A percentile compares a stretch with the other conserved stretches of the same genome.
phyloP scores from a whole-genome alignment of 2,797 vertebrate species.

The Bufotes viridis region DNA sequence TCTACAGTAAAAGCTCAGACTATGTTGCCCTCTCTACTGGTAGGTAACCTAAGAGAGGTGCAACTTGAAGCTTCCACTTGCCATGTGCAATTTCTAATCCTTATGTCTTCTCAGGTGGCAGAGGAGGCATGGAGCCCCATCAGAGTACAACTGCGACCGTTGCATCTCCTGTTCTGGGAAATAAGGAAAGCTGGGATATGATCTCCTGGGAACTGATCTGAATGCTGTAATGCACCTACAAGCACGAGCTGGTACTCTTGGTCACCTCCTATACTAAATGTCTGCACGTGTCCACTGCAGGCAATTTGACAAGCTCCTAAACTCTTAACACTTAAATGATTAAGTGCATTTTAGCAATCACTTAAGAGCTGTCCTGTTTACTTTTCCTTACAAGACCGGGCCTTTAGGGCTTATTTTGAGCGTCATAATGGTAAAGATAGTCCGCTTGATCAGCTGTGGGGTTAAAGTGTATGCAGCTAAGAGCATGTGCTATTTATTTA shows the following conservation, averaged over 20 bases:
- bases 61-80: no score
- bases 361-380: conserved; percentile 15
- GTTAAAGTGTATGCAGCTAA: conserved; percentile 14
- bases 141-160: not conserved
- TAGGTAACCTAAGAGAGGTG: not conserved
- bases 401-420: conserved; percentile 16
- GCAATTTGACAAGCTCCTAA: not conserved
- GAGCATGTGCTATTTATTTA: conserved; percentile 28
- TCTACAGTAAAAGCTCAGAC: no score
- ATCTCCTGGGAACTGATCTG: not conserved
- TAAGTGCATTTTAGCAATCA: conserved; percentile 12
- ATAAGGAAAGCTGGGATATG: not conserved
- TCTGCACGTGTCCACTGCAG: not conserved
- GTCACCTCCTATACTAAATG: not conserved
- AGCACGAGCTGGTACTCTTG: not conserved
- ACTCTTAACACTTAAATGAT: conserved; percentile 12
- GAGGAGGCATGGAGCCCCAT: not conserved
- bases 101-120: not conserved
- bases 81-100: no score
- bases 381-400: not conserved
- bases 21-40: no score
- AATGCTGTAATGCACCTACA: not conserved
- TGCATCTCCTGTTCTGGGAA: no score
- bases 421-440: conserved; percentile 28
- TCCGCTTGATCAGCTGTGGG: conserved; percentile 6